Percentiles rank a stretch among this genome's conserved stretches.
These are phyloP conservation scores for Centruroides sculpturatus DNA, from an alignment of 1,140 invertebrate species.

Conservation along the genomic window DNA sequence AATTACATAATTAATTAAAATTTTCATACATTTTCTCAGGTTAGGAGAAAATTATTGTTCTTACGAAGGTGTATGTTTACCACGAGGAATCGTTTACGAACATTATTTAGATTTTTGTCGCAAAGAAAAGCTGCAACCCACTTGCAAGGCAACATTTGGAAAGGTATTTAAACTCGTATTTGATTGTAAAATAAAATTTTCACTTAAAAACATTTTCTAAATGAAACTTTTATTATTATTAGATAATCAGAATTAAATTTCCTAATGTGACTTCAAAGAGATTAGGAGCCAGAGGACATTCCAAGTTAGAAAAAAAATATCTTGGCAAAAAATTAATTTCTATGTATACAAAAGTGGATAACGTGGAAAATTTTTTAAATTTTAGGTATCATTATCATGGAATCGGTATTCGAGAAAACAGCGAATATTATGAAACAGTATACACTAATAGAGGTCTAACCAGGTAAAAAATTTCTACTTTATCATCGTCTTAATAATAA, in stretches of 20 bases:
- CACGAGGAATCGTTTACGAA: constrained; percentile 37
- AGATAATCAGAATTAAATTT: constrained; percentile 42
- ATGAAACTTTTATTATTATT: constrained; percentile 1
- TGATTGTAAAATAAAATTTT: not conserved
- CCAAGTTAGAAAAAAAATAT: constrained; percentile 23
- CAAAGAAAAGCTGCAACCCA: constrained; percentile 33
- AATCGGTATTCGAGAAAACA: constrained; percentile 5
- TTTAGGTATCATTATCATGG: constrained; percentile 19
- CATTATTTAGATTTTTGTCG: constrained; percentile 41
- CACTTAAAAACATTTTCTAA: not conserved
- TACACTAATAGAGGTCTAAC: too few relatives aligned
- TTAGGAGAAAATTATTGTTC: constrained; percentile 41
- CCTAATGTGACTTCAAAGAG: constrained; percentile 37
- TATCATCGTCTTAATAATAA: too few relatives aligned
- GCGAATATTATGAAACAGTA: not conserved
- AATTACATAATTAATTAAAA: too few relatives aligned
- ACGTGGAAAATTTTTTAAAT: not conserved
- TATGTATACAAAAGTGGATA: not conserved
- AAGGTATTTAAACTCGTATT: constrained; percentile 29
- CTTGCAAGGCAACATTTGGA: constrained; percentile 43
- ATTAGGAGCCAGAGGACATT: constrained; percentile 40
- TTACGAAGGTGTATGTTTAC: constrained; percentile 40
- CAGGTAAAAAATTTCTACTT: too few relatives aligned
- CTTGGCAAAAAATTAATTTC: too few relatives aligned
- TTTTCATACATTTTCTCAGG: constrained; percentile 20